Conservation (phyloP, 35 echinoderm and acorn worm species). For the Eucidaris tribuloides region DNA sequence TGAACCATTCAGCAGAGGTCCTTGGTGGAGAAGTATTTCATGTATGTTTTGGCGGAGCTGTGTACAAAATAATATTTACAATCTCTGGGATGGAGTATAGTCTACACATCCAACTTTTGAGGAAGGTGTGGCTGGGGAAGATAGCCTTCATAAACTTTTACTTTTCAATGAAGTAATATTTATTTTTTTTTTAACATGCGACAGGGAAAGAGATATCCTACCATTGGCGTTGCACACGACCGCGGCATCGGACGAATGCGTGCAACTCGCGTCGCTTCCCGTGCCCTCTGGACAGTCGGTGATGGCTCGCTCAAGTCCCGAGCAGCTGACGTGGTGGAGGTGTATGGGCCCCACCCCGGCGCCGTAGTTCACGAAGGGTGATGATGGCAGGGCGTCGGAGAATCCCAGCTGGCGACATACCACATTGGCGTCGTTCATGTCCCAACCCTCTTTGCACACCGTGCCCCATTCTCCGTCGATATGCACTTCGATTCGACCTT, state of each 20-base stretch:
- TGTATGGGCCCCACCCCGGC: conserved; percentile 5
- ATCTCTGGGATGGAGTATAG: no score
- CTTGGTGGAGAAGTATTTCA: no score
- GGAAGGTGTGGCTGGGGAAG: no score
- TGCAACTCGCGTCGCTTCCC: neutral
- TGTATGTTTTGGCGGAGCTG: no score
- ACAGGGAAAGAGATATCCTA: no score
- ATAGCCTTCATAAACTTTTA: no score
- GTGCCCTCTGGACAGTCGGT: neutral
- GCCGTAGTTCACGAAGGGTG: neutral
- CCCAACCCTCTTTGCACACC: conserved; percentile 15
- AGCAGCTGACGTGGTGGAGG: neutral
- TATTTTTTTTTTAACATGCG: no score
- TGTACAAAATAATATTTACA: no score
- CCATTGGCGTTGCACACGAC: neutral
- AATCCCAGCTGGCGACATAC: conserved; percentile 21
- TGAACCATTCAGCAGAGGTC: no score
- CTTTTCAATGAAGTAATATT: no score
- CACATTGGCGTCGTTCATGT: neutral
- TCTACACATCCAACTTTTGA: no score
- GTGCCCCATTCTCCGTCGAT: neutral
- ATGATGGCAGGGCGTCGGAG: neutral
- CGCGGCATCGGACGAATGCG: neutral
- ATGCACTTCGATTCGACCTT: neutral
- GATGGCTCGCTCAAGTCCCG: neutral